These are phyloP conservation scores for Dasyprocta punctata DNA, from an alignment of 2,113 vertebrate genomes.

Conservation along the genomic window DNA sequence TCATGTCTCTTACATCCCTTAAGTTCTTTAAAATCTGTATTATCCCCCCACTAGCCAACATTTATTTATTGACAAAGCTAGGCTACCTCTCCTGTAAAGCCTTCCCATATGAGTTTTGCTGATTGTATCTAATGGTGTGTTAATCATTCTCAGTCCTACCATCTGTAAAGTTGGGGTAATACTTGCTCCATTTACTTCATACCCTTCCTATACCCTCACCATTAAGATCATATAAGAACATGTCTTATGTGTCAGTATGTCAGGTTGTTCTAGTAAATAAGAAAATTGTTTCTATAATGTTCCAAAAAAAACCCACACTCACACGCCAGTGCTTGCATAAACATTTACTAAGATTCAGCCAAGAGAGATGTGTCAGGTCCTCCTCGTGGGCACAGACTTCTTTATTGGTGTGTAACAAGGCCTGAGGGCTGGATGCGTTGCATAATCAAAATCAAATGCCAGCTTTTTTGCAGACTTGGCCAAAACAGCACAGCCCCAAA, in stretches of 20 bases:
- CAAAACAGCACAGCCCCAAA: slow-evolving; percentile 32
- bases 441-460: slow-evolving; percentile 71
- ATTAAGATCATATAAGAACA: background rate
- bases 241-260: background rate
- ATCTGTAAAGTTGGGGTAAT: slow-evolving; percentile 14
- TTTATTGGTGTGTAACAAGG: slow-evolving; percentile 65
- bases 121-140: background rate
- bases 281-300: background rate
- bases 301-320: slow-evolving; percentile 14
- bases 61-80: background rate
- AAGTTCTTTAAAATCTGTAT: background rate
- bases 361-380: slow-evolving; percentile 77
- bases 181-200: background rate
- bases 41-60: background rate
- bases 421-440: slow-evolving; percentile 22
- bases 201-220: background rate
- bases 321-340: slow-evolving; percentile 71
- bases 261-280: background rate
- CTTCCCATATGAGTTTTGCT: background rate
- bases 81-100: background rate
- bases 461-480: slow-evolving; percentile 28
- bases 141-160: background rate
- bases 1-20: background rate
- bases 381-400: slow-evolving; percentile 71
- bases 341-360: slow-evolving; percentile 85